These are phyloP conservation scores for Prunella himalayana DNA, from an alignment of 2,113 vertebrate genomes.

Conservation along the genomic window DNA sequence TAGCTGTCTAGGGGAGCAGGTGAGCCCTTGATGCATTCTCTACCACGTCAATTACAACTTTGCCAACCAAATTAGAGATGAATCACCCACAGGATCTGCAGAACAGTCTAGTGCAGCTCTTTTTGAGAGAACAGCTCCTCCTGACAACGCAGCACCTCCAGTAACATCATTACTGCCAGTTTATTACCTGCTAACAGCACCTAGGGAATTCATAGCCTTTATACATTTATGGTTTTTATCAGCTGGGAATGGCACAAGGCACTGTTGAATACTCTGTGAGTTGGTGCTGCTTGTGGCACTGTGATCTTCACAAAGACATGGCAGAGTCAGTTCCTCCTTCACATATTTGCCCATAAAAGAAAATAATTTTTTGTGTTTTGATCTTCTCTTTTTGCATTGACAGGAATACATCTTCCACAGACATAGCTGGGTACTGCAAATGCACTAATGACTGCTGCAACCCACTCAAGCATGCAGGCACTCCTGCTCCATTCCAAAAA, in stretches of 20 bases:
- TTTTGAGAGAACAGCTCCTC: not conserved
- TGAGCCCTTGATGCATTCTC: not conserved
- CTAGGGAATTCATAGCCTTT: not conserved
- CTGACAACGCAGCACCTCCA: not conserved
- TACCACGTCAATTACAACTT: not conserved
- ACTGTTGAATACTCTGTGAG: not conserved
- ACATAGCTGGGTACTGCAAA: not conserved
- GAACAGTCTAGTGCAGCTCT: not conserved
- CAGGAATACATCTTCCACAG: not conserved
- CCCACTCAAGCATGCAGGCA: not conserved
- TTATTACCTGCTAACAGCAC: not conserved
- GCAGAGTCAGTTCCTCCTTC: not conserved
- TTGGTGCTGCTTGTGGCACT: not conserved
- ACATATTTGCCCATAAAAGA: fast-evolving
- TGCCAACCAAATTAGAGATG: not conserved
- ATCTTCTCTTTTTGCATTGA: not conserved
- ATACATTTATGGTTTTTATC: not conserved
- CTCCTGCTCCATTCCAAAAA: not conserved
- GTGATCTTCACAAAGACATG: not conserved
- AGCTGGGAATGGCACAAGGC: not conserved
- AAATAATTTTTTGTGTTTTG: not conserved
- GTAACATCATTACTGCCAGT: not conserved
- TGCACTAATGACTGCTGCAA: not conserved
- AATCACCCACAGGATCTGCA: not conserved
- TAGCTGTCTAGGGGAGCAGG: not conserved